Conservation (phyloP, 92 coral and sea anemone species). For the Montipora capitata region DNA sequence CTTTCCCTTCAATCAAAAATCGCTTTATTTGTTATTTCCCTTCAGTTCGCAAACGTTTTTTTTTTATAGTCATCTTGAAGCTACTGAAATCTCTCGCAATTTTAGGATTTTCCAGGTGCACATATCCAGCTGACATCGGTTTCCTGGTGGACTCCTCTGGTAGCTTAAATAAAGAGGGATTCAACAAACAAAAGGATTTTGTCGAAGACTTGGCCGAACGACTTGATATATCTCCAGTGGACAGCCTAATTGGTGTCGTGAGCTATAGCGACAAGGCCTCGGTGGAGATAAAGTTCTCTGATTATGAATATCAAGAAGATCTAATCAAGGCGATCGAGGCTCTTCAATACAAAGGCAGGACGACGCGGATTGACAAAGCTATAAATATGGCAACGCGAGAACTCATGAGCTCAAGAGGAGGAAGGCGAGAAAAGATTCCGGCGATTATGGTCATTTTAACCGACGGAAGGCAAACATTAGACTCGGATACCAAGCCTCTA, state of each 20-base stretch:
- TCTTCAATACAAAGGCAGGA: slow-evolving; percentile 60
- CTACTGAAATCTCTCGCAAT: too few species aligned
- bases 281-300: slow-evolving; percentile 68
- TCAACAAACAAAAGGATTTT: slow-evolving; percentile 65
- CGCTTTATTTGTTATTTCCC: too few species aligned
- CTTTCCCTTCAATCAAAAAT: too few species aligned
- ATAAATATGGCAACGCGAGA: slow-evolving; percentile 63
- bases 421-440: slow-evolving; percentile 56
- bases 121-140: slow-evolving; percentile 72
- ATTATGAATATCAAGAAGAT: slow-evolving; percentile 41
- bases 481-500: slow-evolving; percentile 54
- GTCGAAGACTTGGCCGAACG: slow-evolving; percentile 67
- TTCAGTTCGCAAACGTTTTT: too few species aligned
- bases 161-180: slow-evolving; percentile 54
- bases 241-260: slow-evolving; percentile 73
- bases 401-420: slow-evolving; percentile 69
- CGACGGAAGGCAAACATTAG: slow-evolving; percentile 60
- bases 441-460: slow-evolving; percentile 66
- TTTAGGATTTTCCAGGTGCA: slow-evolving; percentile 52
- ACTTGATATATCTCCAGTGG: slow-evolving; percentile 59
- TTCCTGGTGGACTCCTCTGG: slow-evolving; percentile 85
- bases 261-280: slow-evolving; percentile 83
- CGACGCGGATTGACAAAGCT: slow-evolving; percentile 73
- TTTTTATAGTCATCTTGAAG: too few species aligned
- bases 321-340: slow-evolving; percentile 61